Percentiles rank a stretch among this genome's conserved stretches.
Conservation (phyloP, 2,113 vertebrate species). For the Salvelinus namaycush region DNA sequence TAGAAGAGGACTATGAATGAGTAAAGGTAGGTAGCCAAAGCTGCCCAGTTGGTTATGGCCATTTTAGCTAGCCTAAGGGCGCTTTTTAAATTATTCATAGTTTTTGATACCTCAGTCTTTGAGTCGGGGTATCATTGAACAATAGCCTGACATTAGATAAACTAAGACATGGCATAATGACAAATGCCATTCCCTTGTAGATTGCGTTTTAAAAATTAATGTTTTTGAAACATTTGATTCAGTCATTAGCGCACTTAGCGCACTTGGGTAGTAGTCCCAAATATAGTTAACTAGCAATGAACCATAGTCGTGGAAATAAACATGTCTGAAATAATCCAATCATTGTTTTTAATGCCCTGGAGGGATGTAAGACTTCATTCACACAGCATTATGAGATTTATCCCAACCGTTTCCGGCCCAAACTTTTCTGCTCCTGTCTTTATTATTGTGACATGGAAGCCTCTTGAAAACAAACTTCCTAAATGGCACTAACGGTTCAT, state of each 20-base stretch:
- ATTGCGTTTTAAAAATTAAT: background rate
- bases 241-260: background rate
- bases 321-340: slow-evolving; percentile 12
- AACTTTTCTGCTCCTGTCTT: background rate
- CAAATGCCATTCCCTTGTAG: background rate
- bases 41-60: no score
- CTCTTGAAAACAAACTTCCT: background rate
- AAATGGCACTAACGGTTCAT: no score
- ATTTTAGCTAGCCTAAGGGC: no score
- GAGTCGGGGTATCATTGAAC: no score
- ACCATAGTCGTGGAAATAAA: background rate
- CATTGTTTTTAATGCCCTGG: background rate
- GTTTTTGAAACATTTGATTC: background rate
- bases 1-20: background rate
- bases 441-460: background rate
- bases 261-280: background rate
- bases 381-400: background rate
- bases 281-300: background rate
- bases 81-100: no score
- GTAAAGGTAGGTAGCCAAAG: no score
- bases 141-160: no score
- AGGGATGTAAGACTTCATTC: background rate
- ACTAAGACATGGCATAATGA: background rate
- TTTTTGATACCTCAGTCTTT: no score
- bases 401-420: background rate